Base-by-base conservation (phyloP, 30 jellyfish, hydroid and myxozoan species). In the Aurelia sp. region DNA sequence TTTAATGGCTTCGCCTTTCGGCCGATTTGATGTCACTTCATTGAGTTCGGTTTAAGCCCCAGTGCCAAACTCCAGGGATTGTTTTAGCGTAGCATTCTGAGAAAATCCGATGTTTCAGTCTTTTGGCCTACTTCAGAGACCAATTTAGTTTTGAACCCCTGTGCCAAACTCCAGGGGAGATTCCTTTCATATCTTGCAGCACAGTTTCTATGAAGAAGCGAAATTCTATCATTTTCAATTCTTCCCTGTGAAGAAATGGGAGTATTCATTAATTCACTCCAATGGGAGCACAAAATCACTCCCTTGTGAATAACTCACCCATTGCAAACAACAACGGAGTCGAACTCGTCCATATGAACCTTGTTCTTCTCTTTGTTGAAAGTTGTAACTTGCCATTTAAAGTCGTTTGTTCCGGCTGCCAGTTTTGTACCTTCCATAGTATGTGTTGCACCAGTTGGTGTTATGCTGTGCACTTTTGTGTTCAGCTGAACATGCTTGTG, bases 311-410 rank as follows among this genome's bases (percentile, higher is more conserved):
- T 37, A 37, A 68, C 27, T 21, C 81, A 92, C 98, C 98, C 98
- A 71, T 79, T 92, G 86, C 96, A 86, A 3, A 92, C 92, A 18
- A 92, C 79, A 20, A 92, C 96, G 13, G 98, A 65, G 30, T 90
- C 97, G 67, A 53, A 90, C 0, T 13, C 74, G 30, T 67, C 95
- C 12, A 61, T 57, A 3, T 55, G 11, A 3, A 35, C 89, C 20
- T 15, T 11, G 55, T 69, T 60, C 51, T 48, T 37, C 23, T 91
- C 53, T 7, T 35, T 40, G 30, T 81, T 50, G 16, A 17, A 33
- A 23, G 76, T 27, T 27, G 35, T 71, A 72, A 81, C 82, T 31
- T 61, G 68, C 90, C 93, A 81, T 50, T 35, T 72, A 6, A 62
- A 63, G 6, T 76, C 78, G n/a, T 57, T 44, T 13, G 50, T 37